Percentiles rank a stretch among this genome's conserved stretches.
Conservation (phyloP, 2,888 invertebrate genomes). For the Gastracanthus pulcherrimus region DNA sequence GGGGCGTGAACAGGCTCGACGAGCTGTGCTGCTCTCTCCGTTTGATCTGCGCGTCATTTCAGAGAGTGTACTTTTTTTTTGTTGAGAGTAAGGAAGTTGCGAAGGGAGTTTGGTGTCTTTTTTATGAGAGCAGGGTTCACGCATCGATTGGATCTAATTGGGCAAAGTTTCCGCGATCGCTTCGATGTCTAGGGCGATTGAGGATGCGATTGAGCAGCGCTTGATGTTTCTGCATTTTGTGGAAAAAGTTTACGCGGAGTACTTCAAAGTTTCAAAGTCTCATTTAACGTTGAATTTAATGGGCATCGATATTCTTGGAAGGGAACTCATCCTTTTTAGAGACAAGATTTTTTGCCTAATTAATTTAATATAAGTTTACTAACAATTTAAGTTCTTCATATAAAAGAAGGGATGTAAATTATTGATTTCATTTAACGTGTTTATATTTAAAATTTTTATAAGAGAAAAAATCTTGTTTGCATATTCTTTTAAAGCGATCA, state of each 20-base stretch:
- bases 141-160: background rate
- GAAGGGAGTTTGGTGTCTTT: background rate
- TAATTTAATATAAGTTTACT: no score
- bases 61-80: background rate
- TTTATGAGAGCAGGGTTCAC: background rate
- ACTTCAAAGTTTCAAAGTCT: no score
- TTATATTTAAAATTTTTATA: no score
- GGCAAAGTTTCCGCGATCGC: background rate
- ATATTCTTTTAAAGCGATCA: no score
- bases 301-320: no score
- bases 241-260: background rate
- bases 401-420: no score
- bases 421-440: no score
- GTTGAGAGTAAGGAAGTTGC: background rate
- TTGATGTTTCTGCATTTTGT: background rate
- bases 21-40: constrained; percentile 83
- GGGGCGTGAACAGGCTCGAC: constrained; percentile 86
- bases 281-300: no score
- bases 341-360: no score
- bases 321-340: no score
- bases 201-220: background rate
- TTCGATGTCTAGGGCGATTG: background rate
- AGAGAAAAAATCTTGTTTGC: no score
- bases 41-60: constrained; percentile 78
- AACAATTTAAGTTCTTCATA: no score